These are phyloP conservation scores for Watsonalla cultraria DNA, from an alignment of 2,888 invertebrate species.

Conservation along the genomic window DNA sequence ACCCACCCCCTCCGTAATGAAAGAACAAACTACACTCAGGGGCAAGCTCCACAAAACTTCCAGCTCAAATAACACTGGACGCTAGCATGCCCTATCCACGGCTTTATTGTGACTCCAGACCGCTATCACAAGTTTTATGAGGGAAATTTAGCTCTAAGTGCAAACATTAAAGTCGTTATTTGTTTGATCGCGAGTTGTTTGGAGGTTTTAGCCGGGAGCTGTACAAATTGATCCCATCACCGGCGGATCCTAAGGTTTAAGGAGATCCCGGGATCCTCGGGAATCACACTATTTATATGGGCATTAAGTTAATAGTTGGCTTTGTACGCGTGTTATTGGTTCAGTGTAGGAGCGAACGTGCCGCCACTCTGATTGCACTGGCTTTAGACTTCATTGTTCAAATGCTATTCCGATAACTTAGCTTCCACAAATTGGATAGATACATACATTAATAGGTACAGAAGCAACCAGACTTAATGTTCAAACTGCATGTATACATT, in stretches of 20 bases:
- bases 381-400: neutral
- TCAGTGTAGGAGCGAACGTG: constrained; percentile 11
- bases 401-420: no score
- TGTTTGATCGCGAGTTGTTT: constrained; percentile 22
- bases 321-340: constrained; percentile 36
- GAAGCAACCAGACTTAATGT: no score
- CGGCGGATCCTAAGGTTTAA: constrained; percentile 33
- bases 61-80: constrained; percentile 41
- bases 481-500: no score
- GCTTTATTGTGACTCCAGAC: constrained; percentile 53
- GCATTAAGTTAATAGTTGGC: constrained; percentile 46
- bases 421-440: no score
- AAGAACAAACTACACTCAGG: constrained; percentile 14
- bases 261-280: constrained; percentile 42
- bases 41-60: constrained; percentile 14
- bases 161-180: constrained; percentile 44
- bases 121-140: constrained; percentile 26
- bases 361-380: neutral
- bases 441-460: no score
- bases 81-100: constrained; percentile 42
- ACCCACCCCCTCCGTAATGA: constrained; percentile 10
- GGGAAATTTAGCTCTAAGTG: constrained; percentile 41
- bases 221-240: constrained; percentile 67
- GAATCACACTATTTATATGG: constrained; percentile 56
- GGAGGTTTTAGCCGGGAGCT: constrained; percentile 44